These are phyloP conservation scores for Colossoma macropomum DNA, from an alignment of 2,113 vertebrate genomes.

Conservation along the genomic window DNA sequence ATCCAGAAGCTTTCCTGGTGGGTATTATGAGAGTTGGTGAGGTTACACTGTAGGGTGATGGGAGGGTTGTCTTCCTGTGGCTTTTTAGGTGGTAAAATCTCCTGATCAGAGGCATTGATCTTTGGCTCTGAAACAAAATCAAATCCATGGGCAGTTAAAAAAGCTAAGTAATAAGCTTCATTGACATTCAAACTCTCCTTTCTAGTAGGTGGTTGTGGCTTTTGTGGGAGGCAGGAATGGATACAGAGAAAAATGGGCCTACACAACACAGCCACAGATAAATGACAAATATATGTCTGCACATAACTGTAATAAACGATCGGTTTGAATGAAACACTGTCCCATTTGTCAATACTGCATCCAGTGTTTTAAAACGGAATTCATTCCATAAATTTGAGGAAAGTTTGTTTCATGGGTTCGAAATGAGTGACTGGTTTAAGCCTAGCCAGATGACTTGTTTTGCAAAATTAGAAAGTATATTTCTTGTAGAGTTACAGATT, in stretches of 20 bases:
- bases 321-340: not conserved
- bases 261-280: not conserved
- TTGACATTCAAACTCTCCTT: not conserved
- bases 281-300: not conserved
- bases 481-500: too few relatives aligned
- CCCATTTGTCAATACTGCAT: not conserved
- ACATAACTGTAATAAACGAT: not conserved
- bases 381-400: not conserved
- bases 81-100: slow-evolving; percentile 74
- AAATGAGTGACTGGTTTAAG: too few relatives aligned
- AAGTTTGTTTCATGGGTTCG: too few relatives aligned
- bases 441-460: too few relatives aligned
- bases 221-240: not conserved
- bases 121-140: slow-evolving; percentile 89
- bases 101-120: slow-evolving; percentile 89
- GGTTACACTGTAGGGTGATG: slow-evolving; percentile 89
- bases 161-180: slow-evolving; percentile 17
- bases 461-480: too few relatives aligned
- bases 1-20: slow-evolving; percentile 91
- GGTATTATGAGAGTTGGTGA: slow-evolving; percentile 84
- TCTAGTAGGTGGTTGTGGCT: not conserved
- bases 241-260: not conserved
- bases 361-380: not conserved
- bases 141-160: slow-evolving; percentile 68
- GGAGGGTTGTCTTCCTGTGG: slow-evolving; percentile 57